A percentile compares a stretch with the other conserved stretches of the same genome.
These are phyloP conservation scores for Hirtodrosophila cameraria DNA, from an alignment of 2,888 invertebrate species.

Conservation along the genomic window DNA sequence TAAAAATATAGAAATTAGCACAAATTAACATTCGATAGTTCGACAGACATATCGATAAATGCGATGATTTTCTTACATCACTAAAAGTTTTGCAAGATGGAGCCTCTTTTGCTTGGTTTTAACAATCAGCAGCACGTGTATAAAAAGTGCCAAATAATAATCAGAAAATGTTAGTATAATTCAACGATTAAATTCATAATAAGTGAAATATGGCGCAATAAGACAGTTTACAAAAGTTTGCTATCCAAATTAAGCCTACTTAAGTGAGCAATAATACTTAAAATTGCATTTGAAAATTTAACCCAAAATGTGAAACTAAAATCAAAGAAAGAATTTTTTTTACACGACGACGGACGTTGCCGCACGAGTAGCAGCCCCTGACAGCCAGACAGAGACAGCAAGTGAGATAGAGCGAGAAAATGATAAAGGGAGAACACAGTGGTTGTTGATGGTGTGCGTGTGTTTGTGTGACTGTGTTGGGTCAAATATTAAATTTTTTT, in stretches of 20 bases:
- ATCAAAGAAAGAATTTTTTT: constrained; percentile 64
- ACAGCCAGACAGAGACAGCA: constrained; percentile 29
- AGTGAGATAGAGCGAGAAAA: constrained; percentile 9
- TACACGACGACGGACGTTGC: constrained; percentile 56
- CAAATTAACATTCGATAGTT: constrained; percentile 21
- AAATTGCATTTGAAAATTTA: constrained; percentile 53
- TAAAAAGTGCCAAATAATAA: constrained; percentile 84
- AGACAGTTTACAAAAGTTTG: constrained; percentile 31
- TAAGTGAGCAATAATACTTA: constrained; percentile 44
- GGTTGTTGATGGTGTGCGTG: constrained; percentile 54
- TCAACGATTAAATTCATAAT: constrained; percentile 48
- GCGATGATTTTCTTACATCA: constrained; percentile 59
- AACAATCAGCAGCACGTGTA: constrained; percentile 85
- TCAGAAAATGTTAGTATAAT: constrained; percentile 84
- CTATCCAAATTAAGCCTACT: constrained; percentile 41
- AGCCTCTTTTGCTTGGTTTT: constrained; percentile 84
- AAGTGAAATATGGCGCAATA: constrained; percentile 42
- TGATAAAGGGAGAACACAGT: constrained; percentile 46
- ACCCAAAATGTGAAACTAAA: constrained; percentile 59
- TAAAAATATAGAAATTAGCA: background rate
- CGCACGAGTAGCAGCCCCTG: constrained; percentile 60
- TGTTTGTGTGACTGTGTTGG: constrained; percentile 35
- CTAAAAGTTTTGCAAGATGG: constrained; percentile 83
- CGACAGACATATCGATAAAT: constrained; percentile 44
- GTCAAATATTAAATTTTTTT: constrained; percentile 40